Evolutionary conservation across 2,888 invertebrate genomes (phyloP).

Genomic region (Dryocosmus kuriphilus): DNA sequence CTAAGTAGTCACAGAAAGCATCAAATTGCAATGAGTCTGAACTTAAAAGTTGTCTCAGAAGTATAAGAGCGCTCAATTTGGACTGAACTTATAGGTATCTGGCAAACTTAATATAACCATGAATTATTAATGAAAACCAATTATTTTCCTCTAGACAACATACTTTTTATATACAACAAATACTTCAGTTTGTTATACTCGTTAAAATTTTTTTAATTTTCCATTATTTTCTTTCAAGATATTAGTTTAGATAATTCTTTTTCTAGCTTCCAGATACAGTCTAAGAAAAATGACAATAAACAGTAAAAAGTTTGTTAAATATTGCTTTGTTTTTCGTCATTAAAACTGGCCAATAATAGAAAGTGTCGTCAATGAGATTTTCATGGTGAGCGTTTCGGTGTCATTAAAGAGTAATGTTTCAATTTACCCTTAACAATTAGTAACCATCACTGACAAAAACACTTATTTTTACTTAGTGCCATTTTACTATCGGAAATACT

Average conservation of each 20-base stretch:
- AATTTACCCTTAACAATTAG: neutral
- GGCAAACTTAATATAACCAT: neutral
- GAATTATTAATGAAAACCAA: neutral
- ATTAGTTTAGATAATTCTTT: too few relatives aligned
- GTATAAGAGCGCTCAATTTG: neutral
- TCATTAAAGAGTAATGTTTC: constrained; percentile 4
- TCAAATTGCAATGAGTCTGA: constrained; percentile 1
- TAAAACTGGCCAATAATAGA: neutral
- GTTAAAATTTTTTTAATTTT: neutral
- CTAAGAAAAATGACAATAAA: too few relatives aligned
- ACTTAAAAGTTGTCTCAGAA: constrained; percentile 9
- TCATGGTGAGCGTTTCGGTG: neutral
- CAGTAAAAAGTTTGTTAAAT: neutral
- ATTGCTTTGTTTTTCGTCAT: neutral
- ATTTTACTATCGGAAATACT: constrained; percentile 8
- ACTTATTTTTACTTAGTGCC: neutral
- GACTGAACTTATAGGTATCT: neutral
- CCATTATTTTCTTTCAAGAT: neutral
- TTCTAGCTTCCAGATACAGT: too few relatives aligned
- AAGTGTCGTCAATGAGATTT: neutral
- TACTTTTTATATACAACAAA: neutral
- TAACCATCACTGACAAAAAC: neutral
- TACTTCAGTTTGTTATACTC: neutral
- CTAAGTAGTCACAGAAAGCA: neutral
- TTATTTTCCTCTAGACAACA: neutral